phyloP scores from a whole-genome alignment of 2,888 invertebrate species.

The Spialia ferax region DNA sequence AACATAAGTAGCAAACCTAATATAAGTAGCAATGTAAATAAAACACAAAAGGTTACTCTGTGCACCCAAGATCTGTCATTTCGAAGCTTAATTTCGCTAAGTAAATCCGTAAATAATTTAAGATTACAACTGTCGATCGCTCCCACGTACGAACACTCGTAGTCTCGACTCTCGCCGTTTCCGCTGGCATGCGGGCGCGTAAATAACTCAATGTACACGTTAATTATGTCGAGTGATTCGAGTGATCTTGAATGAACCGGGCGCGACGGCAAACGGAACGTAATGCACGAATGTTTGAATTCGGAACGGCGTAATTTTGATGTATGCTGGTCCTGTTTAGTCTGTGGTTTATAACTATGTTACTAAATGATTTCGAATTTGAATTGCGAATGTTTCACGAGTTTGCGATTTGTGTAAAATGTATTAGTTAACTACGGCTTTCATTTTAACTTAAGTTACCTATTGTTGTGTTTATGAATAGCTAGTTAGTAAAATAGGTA shows the following conservation, averaged over 20 bases:
- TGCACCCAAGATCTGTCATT: constrained; percentile 35
- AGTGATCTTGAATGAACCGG: constrained; percentile 72
- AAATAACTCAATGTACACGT: constrained; percentile 81
- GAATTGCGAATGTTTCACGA: constrained; percentile 28
- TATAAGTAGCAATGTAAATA: constrained; percentile 3
- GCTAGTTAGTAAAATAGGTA: too few relatives aligned
- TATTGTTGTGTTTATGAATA: too few relatives aligned
- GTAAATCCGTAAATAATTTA: constrained; percentile 58
- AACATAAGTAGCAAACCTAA: too few relatives aligned
- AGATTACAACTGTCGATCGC: constrained; percentile 65
- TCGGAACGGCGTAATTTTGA: constrained; percentile 55
- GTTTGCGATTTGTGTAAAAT: constrained; percentile 3
- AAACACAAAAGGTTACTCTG: constrained; percentile 19
- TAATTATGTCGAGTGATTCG: constrained; percentile 71
- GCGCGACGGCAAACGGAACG: constrained; percentile 63
- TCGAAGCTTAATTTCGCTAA: constrained; percentile 42
- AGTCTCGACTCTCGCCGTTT: constrained; percentile 48
- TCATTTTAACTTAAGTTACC: too few relatives aligned
- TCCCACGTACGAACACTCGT: constrained; percentile 50
- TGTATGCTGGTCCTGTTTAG: constrained; percentile 44
- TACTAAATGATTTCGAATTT: constrained; percentile 35
- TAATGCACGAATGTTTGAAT: constrained; percentile 65
- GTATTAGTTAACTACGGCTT: not conserved
- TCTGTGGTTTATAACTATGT: constrained; percentile 40
- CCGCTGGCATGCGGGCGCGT: constrained; percentile 79